Conservation (phyloP, 2,113 vertebrate genomes). For the Taurulus bubalis region DNA sequence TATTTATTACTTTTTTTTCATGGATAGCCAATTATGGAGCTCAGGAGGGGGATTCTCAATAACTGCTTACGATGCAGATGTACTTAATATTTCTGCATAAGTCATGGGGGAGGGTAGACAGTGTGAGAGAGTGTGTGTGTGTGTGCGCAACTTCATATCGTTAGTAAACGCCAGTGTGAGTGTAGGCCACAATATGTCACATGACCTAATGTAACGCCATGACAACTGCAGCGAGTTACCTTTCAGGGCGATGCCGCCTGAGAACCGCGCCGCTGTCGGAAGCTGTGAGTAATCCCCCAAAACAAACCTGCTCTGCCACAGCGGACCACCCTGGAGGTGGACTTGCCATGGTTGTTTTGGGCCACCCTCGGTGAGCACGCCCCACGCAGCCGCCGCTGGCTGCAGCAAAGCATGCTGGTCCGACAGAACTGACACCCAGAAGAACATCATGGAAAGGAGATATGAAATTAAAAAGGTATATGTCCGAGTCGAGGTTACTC, state of each 20-base stretch:
- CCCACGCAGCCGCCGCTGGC: constrained; percentile 6
- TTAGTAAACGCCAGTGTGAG: background rate
- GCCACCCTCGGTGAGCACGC: constrained; percentile 1
- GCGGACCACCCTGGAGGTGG: constrained; percentile 53
- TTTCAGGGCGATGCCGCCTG: background rate
- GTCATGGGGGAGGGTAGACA: constrained; percentile 22
- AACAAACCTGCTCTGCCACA: constrained; percentile 45
- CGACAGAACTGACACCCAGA: constrained; percentile 2
- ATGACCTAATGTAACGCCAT: constrained; percentile 23
- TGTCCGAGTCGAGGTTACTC: background rate
- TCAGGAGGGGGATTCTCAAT: background rate
- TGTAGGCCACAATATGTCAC: background rate
- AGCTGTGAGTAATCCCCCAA: constrained; percentile 22
- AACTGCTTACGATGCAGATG: constrained; percentile 54
- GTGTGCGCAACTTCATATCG: background rate
- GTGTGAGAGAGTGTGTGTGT: background rate
- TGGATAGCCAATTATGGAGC: background rate
- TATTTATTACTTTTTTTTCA: no score
- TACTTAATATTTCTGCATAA: constrained; percentile 14
- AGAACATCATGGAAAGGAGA: background rate
- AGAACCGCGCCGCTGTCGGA: constrained; percentile 16
- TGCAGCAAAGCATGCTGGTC: constrained; percentile 41
- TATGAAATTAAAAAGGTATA: constrained; percentile 5
- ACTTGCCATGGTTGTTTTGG: constrained; percentile 19
- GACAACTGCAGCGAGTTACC: constrained; percentile 16